Evolutionary conservation across 2,888 invertebrate genomes (phyloP), one percentile per base, ranked within the genome.

Genomic region (Gandaritis pyraliata): DNA sequence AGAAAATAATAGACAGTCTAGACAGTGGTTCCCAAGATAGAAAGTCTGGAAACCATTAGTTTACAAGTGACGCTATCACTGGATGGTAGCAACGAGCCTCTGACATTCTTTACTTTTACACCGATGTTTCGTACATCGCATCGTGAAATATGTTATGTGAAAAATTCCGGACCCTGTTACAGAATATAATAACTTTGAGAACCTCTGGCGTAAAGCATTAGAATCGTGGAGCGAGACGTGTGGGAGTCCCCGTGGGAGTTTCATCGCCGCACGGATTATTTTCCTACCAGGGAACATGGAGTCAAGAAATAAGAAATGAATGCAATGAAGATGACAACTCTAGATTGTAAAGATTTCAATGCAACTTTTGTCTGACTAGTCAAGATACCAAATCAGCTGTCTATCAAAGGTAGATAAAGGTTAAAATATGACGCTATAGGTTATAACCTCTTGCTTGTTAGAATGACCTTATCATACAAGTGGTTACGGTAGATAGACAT

Each of bases 221-320:
- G 60, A 67, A 48, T 47, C 53, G 46, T 51, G 59, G 48, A 60
- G 50, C 48, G 58, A 51, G 56, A 50, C 50, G 62, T 62, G 69
- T 69, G 65, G 69, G 65, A 43, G 65, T 61, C 62, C 65, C 60
- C 29, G 67, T 66, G 69, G 67, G 64, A 56, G 67, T 60, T 50
- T 49, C 49, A 54, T 48, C 47, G 53, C 13, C 48, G 56, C 47
- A 46, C 43, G 30, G 50, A 53, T 53, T 59, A 48, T 48, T 59
- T 53, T 49, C n/a, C 38, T 49, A 10, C 41, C 18, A 13, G 10
- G 15, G 46, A 53, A 48, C 59, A 43, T 41, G 18, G 36, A 54
- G 36, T 12, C 33, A 50, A 18, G 46, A 23, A 45, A 45, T 16
- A 11, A 43, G 43, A 33, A 33, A 33, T 33, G 5, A 1, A 33